These are phyloP conservation scores for Poeciliopsis infans DNA, from an alignment of 2,797 vertebrate species.

Conservation along the genomic window DNA sequence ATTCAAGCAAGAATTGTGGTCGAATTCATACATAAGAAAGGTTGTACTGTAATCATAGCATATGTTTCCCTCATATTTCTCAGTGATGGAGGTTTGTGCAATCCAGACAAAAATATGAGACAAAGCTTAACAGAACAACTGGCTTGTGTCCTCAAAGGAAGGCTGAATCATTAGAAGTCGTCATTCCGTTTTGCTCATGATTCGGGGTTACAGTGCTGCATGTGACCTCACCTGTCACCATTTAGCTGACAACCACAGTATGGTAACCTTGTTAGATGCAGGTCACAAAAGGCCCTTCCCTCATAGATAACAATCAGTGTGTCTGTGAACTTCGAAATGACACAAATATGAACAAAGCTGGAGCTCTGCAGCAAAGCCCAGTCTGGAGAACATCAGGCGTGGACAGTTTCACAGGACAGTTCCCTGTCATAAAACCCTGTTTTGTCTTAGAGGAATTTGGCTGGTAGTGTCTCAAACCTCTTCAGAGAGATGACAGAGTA, in stretches of 20 bases:
- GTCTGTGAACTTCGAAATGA: conserved; percentile 74
- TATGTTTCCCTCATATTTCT: conserved; percentile 51
- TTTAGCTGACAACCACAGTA: conserved; percentile 72
- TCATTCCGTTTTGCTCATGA: conserved; percentile 62
- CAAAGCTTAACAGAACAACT: conserved; percentile 48
- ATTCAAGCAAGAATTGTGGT: conserved; percentile 12
- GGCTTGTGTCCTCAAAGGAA: conserved; percentile 61
- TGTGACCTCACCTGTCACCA: conserved; percentile 75
- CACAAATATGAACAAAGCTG: conserved; percentile 76
- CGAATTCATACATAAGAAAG: conserved; percentile 19
- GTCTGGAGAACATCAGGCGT: conserved; percentile 69
- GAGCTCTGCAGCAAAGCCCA: conserved; percentile 48
- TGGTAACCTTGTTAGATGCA: conserved; percentile 70
- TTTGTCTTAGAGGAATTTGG: conserved; percentile 78
- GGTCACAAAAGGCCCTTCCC: conserved; percentile 58
- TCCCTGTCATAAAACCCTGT: conserved; percentile 76
- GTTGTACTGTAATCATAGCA: conserved; percentile 25
- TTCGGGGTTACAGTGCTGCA: conserved; percentile 59
- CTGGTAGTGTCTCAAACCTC: conserved; percentile 70
- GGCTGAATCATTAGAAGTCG: conserved; percentile 64
- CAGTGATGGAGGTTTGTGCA: conserved; percentile 47
- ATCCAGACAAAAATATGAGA: conserved; percentile 53
- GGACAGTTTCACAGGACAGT: conserved; percentile 68
- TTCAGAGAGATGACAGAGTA: conserved; percentile 64
- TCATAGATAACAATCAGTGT: conserved; percentile 77